These are phyloP conservation scores for Yponomeuta sedellus DNA, from an alignment of 2,888 invertebrate genomes.

Conservation along the genomic window DNA sequence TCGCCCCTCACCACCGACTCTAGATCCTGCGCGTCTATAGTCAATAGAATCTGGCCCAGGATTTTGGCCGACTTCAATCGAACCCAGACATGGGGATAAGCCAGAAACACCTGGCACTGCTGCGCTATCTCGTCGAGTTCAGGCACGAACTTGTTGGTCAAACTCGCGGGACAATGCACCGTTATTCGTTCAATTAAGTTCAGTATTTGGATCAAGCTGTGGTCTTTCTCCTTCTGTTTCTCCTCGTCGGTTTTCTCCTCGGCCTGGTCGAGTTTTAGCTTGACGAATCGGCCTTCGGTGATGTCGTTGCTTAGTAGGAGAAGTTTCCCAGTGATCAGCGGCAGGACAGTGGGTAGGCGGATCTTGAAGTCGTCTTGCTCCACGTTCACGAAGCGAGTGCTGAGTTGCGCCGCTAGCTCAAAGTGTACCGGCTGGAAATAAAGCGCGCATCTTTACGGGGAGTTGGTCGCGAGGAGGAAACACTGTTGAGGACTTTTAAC, in stretches of 20 bases:
- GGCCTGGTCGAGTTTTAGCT: constrained; percentile 58
- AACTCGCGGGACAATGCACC: constrained; percentile 75
- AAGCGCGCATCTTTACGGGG: background rate
- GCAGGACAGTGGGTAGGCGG: constrained; percentile 78
- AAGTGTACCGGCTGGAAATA: constrained; percentile 78
- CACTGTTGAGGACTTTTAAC: too few species aligned
- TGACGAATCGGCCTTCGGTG: constrained; percentile 78
- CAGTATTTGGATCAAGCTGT: constrained; percentile 84
- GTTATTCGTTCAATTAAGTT: constrained; percentile 83
- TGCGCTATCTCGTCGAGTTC: constrained; percentile 78
- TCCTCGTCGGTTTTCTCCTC: constrained; percentile 69
- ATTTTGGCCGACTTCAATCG: constrained; percentile 86
- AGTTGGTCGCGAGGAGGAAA: too few species aligned
- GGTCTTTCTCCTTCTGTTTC: constrained; percentile 80
- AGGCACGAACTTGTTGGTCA: constrained; percentile 65
- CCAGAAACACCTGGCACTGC: constrained; percentile 82
- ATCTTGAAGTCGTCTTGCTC: constrained; percentile 83
- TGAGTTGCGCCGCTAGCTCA: constrained; percentile 86
- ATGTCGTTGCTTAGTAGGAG: constrained; percentile 65
- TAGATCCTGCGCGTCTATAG: constrained; percentile 78
- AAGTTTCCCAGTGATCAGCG: constrained; percentile 74
- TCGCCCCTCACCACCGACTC: constrained; percentile 59
- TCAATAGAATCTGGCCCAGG: constrained; percentile 81
- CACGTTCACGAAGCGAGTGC: constrained; percentile 86
- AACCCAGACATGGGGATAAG: constrained; percentile 92